Evolutionary conservation across 2,888 invertebrate genomes (phyloP).

Genomic region (Melikaiella ostensackeni): DNA sequence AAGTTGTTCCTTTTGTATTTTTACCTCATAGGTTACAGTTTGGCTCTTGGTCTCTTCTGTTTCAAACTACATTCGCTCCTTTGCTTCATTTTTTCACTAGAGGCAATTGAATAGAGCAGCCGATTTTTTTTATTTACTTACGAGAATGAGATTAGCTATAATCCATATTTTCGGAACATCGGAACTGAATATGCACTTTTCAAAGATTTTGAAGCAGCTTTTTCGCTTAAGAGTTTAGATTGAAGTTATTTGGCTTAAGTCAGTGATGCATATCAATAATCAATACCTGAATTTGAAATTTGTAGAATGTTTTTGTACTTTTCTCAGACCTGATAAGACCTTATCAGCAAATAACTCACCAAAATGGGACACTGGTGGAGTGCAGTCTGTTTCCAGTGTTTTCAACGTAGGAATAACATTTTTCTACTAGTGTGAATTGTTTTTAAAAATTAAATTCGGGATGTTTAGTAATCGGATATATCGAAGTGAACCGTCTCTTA

Average conservation of each 20-base stretch:
- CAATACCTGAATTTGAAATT: neutral
- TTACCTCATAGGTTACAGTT: neutral
- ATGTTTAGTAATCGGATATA: neutral
- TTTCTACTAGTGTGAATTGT: neutral
- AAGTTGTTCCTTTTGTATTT: too few relatives aligned
- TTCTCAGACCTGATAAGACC: conserved; percentile 4
- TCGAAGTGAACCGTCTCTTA: conserved; percentile 16
- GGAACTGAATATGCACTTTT: neutral
- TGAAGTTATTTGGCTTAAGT: too few relatives aligned
- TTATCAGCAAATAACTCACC: conserved; percentile 2
- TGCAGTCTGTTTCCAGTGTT: conserved; percentile 1
- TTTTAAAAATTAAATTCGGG: neutral
- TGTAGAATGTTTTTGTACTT: neutral
- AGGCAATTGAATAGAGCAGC: neutral
- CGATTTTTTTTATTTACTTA: neutral
- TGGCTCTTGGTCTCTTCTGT: neutral
- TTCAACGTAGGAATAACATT: conserved; percentile 9
- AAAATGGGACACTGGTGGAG: conserved; percentile 18
- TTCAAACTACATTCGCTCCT: neutral
- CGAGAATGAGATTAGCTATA: neutral
- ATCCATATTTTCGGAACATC: neutral
- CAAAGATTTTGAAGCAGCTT: neutral
- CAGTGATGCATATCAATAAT: too few relatives aligned
- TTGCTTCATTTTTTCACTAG: neutral
- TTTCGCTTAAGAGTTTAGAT: neutral